These are phyloP conservation scores for Sitta europaea DNA, from an alignment of 2,113 vertebrate genomes.

Conservation along the genomic window DNA sequence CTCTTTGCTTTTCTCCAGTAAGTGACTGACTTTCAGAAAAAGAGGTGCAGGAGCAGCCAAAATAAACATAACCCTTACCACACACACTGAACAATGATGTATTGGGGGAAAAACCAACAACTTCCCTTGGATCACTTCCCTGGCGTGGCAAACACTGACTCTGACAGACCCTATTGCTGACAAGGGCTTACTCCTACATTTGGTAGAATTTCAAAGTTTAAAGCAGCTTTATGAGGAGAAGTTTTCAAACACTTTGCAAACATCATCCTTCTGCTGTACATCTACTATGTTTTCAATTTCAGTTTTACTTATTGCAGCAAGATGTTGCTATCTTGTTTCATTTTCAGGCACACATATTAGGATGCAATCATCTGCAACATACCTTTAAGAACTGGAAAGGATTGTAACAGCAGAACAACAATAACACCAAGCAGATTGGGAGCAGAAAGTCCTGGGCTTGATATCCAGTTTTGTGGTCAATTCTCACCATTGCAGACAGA, in stretches of 20 bases:
- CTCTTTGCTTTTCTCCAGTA: not conserved
- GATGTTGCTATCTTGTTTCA: conserved; percentile 1
- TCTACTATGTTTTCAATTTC: not conserved
- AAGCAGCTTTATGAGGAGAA: not conserved
- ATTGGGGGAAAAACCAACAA: not conserved
- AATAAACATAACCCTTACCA: not conserved
- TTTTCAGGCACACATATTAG: not conserved
- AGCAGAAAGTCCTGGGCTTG: not conserved
- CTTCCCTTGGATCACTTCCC: not conserved
- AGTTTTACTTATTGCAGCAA: not conserved
- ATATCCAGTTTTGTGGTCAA: not conserved
- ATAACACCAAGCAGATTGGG: not conserved
- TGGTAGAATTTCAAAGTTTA: not conserved
- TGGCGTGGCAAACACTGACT: not conserved
- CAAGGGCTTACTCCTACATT: not conserved
- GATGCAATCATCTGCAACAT: conserved; percentile 29
- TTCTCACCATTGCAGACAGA: not conserved
- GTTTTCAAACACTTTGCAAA: not conserved
- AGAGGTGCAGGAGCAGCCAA: not conserved
- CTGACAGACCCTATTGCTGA: not conserved
- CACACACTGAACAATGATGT: not conserved
- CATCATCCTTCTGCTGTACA: not conserved
- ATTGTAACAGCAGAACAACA: conserved; percentile 1
- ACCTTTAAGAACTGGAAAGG: not conserved
- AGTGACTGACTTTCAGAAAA: not conserved